These are phyloP conservation scores for Spatulosminthurus flaviceps DNA, from an alignment of 2,888 invertebrate species.

Conservation along the genomic window DNA sequence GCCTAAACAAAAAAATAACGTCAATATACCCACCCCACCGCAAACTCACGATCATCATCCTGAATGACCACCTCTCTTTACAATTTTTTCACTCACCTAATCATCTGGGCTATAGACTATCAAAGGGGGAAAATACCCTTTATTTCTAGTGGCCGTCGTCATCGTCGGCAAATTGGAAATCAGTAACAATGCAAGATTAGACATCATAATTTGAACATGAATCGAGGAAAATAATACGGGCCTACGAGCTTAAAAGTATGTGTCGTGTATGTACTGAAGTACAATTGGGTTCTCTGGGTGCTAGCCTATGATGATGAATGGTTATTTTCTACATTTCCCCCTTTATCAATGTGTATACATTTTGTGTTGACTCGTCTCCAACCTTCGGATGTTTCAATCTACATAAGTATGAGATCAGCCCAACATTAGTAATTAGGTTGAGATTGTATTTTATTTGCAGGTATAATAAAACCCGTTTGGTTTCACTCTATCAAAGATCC, in stretches of 20 bases:
- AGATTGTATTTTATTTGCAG: not conserved
- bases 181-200: too few species aligned
- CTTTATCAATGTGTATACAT: not conserved
- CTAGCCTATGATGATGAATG: too few species aligned
- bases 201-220: too few species aligned
- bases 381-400: not conserved
- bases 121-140: too few species aligned
- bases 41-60: conserved; percentile 20
- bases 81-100: not conserved
- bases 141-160: too few species aligned
- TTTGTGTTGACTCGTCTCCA: not conserved
- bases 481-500: not conserved
- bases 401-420: not conserved
- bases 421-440: not conserved
- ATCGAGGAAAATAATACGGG: too few species aligned
- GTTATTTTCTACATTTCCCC: too few species aligned
- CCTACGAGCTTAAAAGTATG: too few species aligned
- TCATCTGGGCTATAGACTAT: not conserved
- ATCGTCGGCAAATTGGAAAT: not conserved
- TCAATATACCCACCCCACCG: conserved; percentile 40
- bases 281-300: too few species aligned
- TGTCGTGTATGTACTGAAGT: too few species aligned
- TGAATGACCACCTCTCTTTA: conserved; percentile 8
- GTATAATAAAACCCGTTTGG: not conserved
- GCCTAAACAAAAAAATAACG: not conserved